Percentiles rank a stretch among this genome's conserved stretches.
phyloP scores from a whole-genome alignment of 2,888 invertebrate species.

The Escarpia spicata region DNA sequence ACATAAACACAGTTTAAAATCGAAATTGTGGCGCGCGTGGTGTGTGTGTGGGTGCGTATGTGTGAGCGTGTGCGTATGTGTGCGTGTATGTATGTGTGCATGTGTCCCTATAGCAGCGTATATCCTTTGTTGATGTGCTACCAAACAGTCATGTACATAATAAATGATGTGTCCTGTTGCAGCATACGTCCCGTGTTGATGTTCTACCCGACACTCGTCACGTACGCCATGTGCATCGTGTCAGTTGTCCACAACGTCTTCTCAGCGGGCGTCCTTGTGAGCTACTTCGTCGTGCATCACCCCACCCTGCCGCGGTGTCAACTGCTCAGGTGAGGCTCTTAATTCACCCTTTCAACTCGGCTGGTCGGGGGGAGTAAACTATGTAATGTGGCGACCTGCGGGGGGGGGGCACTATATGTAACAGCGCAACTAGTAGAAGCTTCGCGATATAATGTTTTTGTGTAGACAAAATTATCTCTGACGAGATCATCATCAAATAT shows the following conservation, averaged over 20 bases:
- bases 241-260: neutral
- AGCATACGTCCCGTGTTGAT: neutral
- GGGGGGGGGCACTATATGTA: neutral
- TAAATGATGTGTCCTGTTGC: neutral
- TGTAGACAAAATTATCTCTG: too few species aligned
- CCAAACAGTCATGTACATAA: neutral
- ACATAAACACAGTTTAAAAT: too few species aligned
- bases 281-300: constrained; percentile 57
- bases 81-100: neutral
- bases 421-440: neutral
- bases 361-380: neutral
- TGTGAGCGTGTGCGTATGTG: too few species aligned
- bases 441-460: neutral
- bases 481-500: too few species aligned
- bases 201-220: constrained; percentile 12
- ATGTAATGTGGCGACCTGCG: neutral
- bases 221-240: neutral
- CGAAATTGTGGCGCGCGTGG: too few species aligned
- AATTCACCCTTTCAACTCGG: neutral
- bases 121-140: neutral
- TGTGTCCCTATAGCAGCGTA: neutral
- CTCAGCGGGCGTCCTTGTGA: constrained; percentile 36
- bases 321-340: neutral
- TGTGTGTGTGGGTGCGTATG: too few species aligned
- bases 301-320: constrained; percentile 50